Evolutionary conservation across 1,140 invertebrate species (phyloP).

Genomic region (Achatina immaculata): DNA sequence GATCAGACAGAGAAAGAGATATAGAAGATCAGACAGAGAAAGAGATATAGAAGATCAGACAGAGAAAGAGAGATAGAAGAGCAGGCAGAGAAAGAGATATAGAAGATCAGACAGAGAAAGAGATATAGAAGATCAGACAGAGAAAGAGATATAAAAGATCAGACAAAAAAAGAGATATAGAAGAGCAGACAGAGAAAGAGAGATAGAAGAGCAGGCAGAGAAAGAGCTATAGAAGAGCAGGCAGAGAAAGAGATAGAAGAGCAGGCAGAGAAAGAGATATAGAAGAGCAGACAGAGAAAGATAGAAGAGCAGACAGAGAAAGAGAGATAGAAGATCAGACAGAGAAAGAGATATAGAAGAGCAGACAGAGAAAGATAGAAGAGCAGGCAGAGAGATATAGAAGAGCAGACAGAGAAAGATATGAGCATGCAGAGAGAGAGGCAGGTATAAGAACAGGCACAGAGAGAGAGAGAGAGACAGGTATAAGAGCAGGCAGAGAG

Average conservation of each 20-base stretch:
- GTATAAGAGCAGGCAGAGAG: too few relatives aligned
- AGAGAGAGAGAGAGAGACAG: too few relatives aligned
- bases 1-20: constrained; percentile 9
- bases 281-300: neutral
- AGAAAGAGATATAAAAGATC: constrained; percentile 14
- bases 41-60: neutral
- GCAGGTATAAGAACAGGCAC: too few relatives aligned
- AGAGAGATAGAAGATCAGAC: neutral
- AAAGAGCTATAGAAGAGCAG: neutral
- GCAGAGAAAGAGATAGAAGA: neutral
- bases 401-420: neutral
- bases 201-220: neutral
- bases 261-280: neutral
- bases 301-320: neutral
- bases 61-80: constrained; percentile 6
- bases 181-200: too few relatives aligned
- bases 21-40: constrained; percentile 1
- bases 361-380: neutral
- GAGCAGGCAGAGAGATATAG: neutral
- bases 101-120: too few relatives aligned
- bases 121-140: neutral
- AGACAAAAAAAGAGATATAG: neutral
- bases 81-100: neutral
- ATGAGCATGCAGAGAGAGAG: too few relatives aligned
- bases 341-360: neutral